Base-by-base conservation (phyloP, 1,140 invertebrate genomes). In the Saccostrea echinata region DNA sequence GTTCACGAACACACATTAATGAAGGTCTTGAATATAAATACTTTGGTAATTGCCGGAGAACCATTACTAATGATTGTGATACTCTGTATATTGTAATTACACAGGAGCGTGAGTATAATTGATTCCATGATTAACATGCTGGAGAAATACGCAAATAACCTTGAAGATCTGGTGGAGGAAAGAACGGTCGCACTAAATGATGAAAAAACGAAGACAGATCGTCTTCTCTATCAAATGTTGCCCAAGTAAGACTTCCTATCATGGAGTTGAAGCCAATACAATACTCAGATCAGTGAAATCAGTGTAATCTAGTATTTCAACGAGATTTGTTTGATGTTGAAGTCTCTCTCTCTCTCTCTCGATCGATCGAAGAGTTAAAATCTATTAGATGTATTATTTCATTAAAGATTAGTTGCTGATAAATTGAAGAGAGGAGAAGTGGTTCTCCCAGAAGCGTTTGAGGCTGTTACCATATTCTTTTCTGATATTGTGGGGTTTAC, bases 61-160 rank as follows among this genome's bases (percentile, higher is more conserved):
- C 4, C 4, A 21, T 8, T 4, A 61, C 18, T 61, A 57, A 61
- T n/a, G 55, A 61, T 21, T 18, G 55, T 21, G 18, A n/a, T 4
- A 61, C 55, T 61, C 6, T 51, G 52, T 51, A 8, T 21, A 18
- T 53, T 35, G 11, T 84, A 57, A 30, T 27, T 51, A 27, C 18
- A 95, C 94, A 97, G 98, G 89, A 98, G 98, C 95, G 97, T 97
- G 0, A 98, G 98, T 94, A 98, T 98, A 92, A 97, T 98, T n/a
- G 98, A 98, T 94, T 98, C 97, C 8, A 98, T 98, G 97, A 98
- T 98, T 93, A 97, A 98, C 96, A 98, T 98, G 97, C 94, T 98
- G 87, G 98, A 98, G 94, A 98, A 98, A 93, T 98, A 98, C 94
- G 98, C 97, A 18, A 98, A 98, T 94, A 98, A 98, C 96, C 95